Percentiles rank a stretch among this genome's conserved stretches.
phyloP scores from a whole-genome alignment of 2,888 invertebrate genomes.

The Coenonympha arcania region DNA sequence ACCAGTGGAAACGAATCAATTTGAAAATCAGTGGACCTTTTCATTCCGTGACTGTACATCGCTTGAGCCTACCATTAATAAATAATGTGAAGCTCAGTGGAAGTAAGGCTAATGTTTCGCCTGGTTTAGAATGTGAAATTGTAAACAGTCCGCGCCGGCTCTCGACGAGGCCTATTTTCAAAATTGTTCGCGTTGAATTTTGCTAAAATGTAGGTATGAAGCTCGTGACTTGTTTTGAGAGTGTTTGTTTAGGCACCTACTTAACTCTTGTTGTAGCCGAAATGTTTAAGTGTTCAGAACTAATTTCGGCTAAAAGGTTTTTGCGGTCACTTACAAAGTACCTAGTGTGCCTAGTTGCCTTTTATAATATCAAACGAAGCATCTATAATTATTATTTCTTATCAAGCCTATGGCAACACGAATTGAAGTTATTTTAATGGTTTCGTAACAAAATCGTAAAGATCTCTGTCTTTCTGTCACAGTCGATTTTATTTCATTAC shows the following conservation, averaged over 20 bases:
- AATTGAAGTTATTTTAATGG: too few species aligned
- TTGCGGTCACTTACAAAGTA: slow-evolving; percentile 10
- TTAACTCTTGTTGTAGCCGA: slow-evolving; percentile 25
- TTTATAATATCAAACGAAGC: slow-evolving; percentile 9
- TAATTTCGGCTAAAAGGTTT: slow-evolving; percentile 14
- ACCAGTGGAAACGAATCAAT: neutral
- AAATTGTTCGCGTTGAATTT: slow-evolving; percentile 40
- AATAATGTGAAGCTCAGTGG: neutral
- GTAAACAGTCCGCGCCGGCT: slow-evolving; percentile 5
- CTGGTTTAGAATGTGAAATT: neutral
- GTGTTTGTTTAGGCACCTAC: slow-evolving; percentile 30
- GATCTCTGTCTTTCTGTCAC: too few species aligned
- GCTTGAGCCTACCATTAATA: too few species aligned
- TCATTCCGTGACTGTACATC: too few species aligned
- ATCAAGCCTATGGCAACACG: too few species aligned
- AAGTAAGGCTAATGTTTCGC: neutral
- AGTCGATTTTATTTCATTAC: too few species aligned
- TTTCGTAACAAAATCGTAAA: too few species aligned
- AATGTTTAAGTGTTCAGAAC: slow-evolving; percentile 13
- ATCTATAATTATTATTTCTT: too few species aligned
- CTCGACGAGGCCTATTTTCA: slow-evolving; percentile 35
- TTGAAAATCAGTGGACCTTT: too few species aligned
- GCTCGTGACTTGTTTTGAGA: slow-evolving; percentile 35
- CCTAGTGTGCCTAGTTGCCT: slow-evolving; percentile 1
- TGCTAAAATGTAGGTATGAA: slow-evolving; percentile 40